These are phyloP conservation scores for Drosophila nr. medialis DNA, from an alignment of 2,888 invertebrate genomes.

Conservation along the genomic window DNA sequence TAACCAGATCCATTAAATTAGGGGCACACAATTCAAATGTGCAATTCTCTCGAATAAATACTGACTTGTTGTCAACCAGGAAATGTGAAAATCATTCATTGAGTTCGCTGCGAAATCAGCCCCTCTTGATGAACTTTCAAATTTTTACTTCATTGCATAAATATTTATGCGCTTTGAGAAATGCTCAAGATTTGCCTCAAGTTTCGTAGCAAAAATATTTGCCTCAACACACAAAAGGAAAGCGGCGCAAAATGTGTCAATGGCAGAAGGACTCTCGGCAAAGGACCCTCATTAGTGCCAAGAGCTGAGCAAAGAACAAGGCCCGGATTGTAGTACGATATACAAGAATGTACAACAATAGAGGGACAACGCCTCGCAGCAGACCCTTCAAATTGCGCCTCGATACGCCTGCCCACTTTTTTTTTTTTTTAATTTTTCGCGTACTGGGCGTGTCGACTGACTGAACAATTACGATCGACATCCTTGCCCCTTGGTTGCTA, in stretches of 20 bases:
- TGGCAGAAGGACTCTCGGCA: slow-evolving; percentile 60
- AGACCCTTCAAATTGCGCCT: slow-evolving; percentile 40
- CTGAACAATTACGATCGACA: slow-evolving; percentile 66
- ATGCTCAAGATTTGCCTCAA: slow-evolving; percentile 57
- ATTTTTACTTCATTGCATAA: slow-evolving; percentile 76
- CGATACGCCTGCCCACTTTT: slow-evolving; percentile 22
- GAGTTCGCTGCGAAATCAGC: background rate
- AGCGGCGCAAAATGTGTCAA: slow-evolving; percentile 68
- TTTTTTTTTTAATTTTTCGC: background rate
- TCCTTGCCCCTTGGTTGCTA: slow-evolving; percentile 6
- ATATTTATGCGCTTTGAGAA: slow-evolving; percentile 75
- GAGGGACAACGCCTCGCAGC: slow-evolving; percentile 41
- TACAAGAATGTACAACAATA: slow-evolving; percentile 58
- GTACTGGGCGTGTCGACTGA: slow-evolving; percentile 65
- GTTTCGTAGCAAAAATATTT: slow-evolving; percentile 64
- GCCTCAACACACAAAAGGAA: slow-evolving; percentile 64
- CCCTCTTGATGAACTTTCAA: slow-evolving; percentile 28
- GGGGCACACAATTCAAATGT: background rate
- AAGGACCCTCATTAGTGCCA: slow-evolving; percentile 76
- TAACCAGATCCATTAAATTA: background rate
- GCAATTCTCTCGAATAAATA: background rate
- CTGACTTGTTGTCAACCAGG: slow-evolving; percentile 23
- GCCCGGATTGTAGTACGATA: slow-evolving; percentile 44
- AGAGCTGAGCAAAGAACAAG: slow-evolving; percentile 68
- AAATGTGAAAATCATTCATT: slow-evolving; percentile 15